Conservation (phyloP, 2,888 invertebrate species). For the Carterocephalus palaemon region DNA sequence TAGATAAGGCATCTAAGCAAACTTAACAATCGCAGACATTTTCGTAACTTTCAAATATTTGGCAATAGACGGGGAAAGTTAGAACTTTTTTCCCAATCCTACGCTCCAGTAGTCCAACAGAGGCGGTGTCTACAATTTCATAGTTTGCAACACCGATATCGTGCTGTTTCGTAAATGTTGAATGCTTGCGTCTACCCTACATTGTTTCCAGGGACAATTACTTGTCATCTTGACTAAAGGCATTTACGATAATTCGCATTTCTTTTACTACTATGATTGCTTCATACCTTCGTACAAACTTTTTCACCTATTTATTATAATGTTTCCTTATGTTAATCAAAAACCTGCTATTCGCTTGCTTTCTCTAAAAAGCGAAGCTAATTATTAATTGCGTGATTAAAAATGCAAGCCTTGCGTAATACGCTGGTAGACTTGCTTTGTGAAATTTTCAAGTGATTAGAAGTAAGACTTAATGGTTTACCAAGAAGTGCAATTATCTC, state of each 20-base stretch:
- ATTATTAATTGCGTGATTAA: conserved; percentile 15
- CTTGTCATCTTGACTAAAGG: conserved; percentile 30
- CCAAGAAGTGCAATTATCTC: conserved; percentile 41
- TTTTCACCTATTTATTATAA: no score
- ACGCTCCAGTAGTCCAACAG: conserved; percentile 71
- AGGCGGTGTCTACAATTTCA: conserved; percentile 66
- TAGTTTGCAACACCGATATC: conserved; percentile 61
- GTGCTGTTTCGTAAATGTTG: conserved; percentile 60
- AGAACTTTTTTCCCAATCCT: conserved; percentile 70
- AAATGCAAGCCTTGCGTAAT: background rate
- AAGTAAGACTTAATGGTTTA: conserved; percentile 1
- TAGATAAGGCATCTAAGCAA: background rate
- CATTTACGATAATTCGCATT: conserved; percentile 34
- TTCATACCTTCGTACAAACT: conserved; percentile 1
- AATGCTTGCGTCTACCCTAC: conserved; percentile 33
- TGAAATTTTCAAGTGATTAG: conserved; percentile 15
- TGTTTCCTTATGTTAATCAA: no score
- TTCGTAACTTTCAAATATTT: conserved; percentile 64
- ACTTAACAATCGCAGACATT: conserved; percentile 33
- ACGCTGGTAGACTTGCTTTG: conserved; percentile 2
- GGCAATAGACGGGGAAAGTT: conserved; percentile 63
- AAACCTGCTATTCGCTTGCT: conserved; percentile 2
- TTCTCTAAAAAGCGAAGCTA: conserved; percentile 1
- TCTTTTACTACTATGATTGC: conserved; percentile 26
- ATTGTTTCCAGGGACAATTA: conserved; percentile 44